Conservation (phyloP, 2,888 invertebrate genomes). For the Muscina levida region DNA sequence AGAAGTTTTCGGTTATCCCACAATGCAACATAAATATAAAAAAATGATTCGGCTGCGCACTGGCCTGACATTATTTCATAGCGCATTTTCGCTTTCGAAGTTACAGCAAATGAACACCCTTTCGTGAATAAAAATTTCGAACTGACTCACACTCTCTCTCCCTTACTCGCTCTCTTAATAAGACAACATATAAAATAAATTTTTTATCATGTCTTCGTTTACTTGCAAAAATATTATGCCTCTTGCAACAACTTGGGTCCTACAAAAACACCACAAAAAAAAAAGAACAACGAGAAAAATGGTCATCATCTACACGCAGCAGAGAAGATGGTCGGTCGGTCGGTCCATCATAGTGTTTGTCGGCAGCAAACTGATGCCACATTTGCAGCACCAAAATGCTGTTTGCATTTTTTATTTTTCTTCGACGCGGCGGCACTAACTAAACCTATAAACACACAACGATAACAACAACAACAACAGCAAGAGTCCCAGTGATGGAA, state of each 20-base stretch:
- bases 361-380: background rate
- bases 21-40: too few species aligned
- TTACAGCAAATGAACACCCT: background rate
- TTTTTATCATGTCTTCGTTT: constrained; percentile 33
- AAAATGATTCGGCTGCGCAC: too few species aligned
- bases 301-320: background rate
- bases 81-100: background rate
- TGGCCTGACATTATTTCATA: too few species aligned
- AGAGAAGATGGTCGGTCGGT: too few species aligned
- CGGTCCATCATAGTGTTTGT: background rate
- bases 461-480: background rate
- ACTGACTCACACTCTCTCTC: too few species aligned
- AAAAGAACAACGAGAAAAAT: background rate
- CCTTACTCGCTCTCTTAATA: background rate
- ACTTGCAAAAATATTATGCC: constrained; percentile 28
- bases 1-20: too few species aligned
- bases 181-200: constrained; percentile 8
- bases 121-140: background rate
- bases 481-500: background rate
- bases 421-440: too few species aligned
- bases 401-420: background rate
- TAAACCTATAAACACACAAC: too few species aligned
- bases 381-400: constrained; percentile 6
- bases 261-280: background rate
- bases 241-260: background rate